Percentiles rank a stretch among this genome's conserved stretches.
These are phyloP conservation scores for Dermatophagoides farinae DNA, from an alignment of 1,140 invertebrate genomes.

Conservation along the genomic window DNA sequence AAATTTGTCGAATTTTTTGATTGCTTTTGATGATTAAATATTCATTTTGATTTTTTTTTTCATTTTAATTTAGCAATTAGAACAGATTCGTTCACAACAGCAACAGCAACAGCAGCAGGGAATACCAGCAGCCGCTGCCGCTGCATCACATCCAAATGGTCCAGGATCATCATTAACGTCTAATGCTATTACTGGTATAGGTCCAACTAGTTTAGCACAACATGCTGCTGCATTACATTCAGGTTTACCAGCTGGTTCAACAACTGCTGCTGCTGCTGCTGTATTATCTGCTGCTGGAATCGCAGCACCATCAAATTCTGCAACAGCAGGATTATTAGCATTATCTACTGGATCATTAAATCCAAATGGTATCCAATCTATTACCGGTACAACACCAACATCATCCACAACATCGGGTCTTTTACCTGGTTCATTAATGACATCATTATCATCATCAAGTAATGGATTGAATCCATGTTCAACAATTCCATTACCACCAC, in stretches of 20 bases:
- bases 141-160: no score
- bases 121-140: background rate
- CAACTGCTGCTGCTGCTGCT: conserved; percentile 16
- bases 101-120: conserved; percentile 23
- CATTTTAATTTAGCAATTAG: conserved; percentile 25
- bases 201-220: no score
- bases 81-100: conserved; percentile 79
- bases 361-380: background rate
- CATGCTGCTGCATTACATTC: conserved; percentile 26
- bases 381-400: background rate
- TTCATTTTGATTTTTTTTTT: conserved; percentile 7
- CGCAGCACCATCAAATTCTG: conserved; percentile 20
- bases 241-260: conserved; percentile 17
- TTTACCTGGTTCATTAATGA: background rate
- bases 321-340: conserved; percentile 13
- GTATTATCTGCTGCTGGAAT: conserved; percentile 24
- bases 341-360: conserved; percentile 4
- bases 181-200: no score
- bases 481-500: background rate
- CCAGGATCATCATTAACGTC: no score
- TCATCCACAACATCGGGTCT: background rate
- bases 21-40: background rate
- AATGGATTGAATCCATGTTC: background rate
- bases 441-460: background rate
- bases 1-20: background rate